Evolutionary conservation across 2,797 vertebrate genomes (phyloP).

Genomic region (Rhynchonycteris naso): DNA sequence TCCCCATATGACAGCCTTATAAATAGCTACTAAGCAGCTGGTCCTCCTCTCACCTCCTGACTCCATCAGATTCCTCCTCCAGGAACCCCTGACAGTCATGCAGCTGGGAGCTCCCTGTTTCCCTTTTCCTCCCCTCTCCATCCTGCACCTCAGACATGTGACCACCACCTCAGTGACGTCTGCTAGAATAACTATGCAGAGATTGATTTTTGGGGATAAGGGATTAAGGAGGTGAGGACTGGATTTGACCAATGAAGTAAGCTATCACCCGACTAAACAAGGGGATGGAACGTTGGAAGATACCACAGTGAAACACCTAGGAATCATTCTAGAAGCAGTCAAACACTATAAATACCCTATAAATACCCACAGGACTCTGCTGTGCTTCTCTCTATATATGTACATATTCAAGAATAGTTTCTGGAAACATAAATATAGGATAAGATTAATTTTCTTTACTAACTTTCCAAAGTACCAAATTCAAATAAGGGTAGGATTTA

Average conservation of each 20-base stretch:
- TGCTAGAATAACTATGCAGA: background rate
- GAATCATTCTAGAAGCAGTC: constrained; percentile 62
- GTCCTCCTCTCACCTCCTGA: constrained; percentile 72
- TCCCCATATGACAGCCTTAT: constrained; percentile 72
- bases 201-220: constrained; percentile 17
- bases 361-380: constrained; percentile 33
- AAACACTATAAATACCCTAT: constrained; percentile 67
- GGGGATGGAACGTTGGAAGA: constrained; percentile 37
- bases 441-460: constrained; percentile 46
- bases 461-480: constrained; percentile 39
- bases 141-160: constrained; percentile 18
- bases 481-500: constrained; percentile 44
- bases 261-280: constrained; percentile 23
- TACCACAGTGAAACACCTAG: background rate
- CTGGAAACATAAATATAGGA: background rate
- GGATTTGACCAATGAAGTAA: constrained; percentile 49
- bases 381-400: background rate
- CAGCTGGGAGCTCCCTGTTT: constrained; percentile 60
- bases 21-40: constrained; percentile 77
- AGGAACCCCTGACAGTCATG: constrained; percentile 71
- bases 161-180: background rate
- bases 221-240: background rate
- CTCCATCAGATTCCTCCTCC: constrained; percentile 66
- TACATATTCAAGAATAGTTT: background rate
- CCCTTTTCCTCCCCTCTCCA: background rate